These are phyloP conservation scores for Acanthisitta chloris DNA, from an alignment of 2,113 vertebrate genomes.

Conservation along the genomic window DNA sequence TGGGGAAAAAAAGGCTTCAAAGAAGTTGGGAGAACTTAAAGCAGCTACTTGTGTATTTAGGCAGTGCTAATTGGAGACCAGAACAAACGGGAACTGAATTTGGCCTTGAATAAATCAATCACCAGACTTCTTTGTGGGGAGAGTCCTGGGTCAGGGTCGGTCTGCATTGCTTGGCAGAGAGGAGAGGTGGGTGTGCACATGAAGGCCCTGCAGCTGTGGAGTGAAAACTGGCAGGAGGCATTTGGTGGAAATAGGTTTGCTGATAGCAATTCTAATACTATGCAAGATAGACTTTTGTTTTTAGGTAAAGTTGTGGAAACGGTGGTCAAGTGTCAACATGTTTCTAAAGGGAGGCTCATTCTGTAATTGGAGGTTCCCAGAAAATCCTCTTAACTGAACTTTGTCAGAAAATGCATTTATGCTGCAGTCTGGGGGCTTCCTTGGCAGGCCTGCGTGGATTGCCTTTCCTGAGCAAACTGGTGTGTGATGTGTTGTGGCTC, in stretches of 20 bases:
- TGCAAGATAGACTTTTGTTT: not conserved
- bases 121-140: not conserved
- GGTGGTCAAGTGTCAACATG: not conserved
- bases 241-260: not conserved
- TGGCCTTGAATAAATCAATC: slow-evolving; percentile 3
- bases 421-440: not conserved
- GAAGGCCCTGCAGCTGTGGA: rapidly evolving
- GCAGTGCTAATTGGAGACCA: not conserved
- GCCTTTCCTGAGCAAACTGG: not conserved
- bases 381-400: not conserved
- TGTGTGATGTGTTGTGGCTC: not conserved
- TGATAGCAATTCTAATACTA: not conserved
- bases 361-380: not conserved
- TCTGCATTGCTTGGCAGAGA: not conserved
- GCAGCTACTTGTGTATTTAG: not conserved
- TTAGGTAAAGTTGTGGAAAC: not conserved
- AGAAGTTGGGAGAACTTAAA: not conserved
- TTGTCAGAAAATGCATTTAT: rapidly evolving
- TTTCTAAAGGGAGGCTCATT: not conserved
- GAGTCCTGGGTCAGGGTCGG: not conserved
- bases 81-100: not conserved
- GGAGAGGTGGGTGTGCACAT: not conserved
- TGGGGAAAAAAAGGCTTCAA: not conserved
- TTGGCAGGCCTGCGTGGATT: not conserved
- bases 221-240: not conserved